Evolutionary conservation across 2,797 vertebrate species (phyloP).

Genomic region (Sphenopsis melanotis): DNA sequence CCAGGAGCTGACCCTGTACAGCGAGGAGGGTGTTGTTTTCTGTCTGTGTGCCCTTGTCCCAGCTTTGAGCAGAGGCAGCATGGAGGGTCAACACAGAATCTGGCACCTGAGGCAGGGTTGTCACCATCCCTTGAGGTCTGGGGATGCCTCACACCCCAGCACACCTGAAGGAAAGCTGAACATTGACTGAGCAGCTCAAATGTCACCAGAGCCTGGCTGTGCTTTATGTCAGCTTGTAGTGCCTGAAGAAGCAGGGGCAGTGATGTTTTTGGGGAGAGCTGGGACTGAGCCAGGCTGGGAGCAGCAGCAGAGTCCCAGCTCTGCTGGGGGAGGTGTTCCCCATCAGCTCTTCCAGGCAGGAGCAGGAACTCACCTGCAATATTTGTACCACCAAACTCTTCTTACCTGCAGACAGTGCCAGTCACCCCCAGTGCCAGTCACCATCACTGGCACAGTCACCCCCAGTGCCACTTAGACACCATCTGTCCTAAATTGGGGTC

Average conservation of each 20-base stretch:
- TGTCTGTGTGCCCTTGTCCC: not conserved
- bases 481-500: not conserved
- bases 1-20: not conserved
- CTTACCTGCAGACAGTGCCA: not conserved
- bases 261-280: not conserved
- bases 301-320: not conserved
- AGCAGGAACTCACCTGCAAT: not conserved
- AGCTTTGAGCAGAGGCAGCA: not conserved
- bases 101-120: not conserved
- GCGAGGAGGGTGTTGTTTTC: not conserved
- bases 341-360: not conserved
- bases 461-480: not conserved
- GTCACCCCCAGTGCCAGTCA: not conserved
- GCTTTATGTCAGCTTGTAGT: not conserved
- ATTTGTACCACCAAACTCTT: not conserved
- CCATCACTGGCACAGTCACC: too few relatives aligned
- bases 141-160: not conserved
- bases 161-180: not conserved
- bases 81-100: accelerated
- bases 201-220: accelerated
- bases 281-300: not conserved
- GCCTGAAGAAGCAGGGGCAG: not conserved
- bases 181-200: not conserved
- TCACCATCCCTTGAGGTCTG: not conserved
- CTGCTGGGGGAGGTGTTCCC: not conserved